Percentiles rank a stretch among this genome's conserved stretches.
phyloP scores from a whole-genome alignment of 2,888 invertebrate genomes.

The Dicyrtoma fusca region DNA sequence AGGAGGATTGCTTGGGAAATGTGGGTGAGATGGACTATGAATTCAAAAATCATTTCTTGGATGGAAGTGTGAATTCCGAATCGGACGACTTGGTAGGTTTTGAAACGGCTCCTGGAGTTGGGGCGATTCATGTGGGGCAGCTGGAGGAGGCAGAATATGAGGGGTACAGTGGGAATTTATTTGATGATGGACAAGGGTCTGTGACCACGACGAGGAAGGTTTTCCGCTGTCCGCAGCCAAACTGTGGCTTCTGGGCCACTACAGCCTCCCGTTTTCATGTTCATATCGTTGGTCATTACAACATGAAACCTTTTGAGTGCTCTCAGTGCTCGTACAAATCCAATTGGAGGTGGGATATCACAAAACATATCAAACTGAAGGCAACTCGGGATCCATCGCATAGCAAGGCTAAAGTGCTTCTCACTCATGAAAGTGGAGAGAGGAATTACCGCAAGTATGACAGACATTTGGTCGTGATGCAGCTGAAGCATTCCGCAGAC shows the following conservation, averaged over 20 bases:
- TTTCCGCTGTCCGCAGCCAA: constrained; percentile 81
- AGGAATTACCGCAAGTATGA: constrained; percentile 92
- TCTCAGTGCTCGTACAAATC: constrained; percentile 90
- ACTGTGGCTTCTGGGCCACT: constrained; percentile 86
- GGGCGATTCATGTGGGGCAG: constrained; percentile 58
- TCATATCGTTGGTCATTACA: constrained; percentile 89
- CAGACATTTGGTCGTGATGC: constrained; percentile 78
- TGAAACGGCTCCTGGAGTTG: constrained; percentile 64
- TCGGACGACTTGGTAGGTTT: constrained; percentile 61
- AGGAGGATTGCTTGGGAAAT: constrained; percentile 33
- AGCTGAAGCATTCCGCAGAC: constrained; percentile 59
- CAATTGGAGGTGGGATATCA: constrained; percentile 97
- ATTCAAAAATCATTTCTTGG: constrained; percentile 40
- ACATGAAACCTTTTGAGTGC: constrained; percentile 83
- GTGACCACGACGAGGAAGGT: constrained; percentile 61
- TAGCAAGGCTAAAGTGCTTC: constrained; percentile 73
- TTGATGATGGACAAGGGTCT: constrained; percentile 36
- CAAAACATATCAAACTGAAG: constrained; percentile 91
- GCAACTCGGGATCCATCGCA: constrained; percentile 82
- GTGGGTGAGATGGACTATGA: constrained; percentile 45
- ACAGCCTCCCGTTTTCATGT: constrained; percentile 92
- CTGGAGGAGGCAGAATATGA: constrained; percentile 47
- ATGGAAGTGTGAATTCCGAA: constrained; percentile 40
- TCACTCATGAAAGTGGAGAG: constrained; percentile 80
- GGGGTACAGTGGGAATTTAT: constrained; percentile 25